Percentiles rank a stretch among this genome's conserved stretches.
Conservation (phyloP, 1,140 invertebrate genomes). For the Lerema accius region DNA sequence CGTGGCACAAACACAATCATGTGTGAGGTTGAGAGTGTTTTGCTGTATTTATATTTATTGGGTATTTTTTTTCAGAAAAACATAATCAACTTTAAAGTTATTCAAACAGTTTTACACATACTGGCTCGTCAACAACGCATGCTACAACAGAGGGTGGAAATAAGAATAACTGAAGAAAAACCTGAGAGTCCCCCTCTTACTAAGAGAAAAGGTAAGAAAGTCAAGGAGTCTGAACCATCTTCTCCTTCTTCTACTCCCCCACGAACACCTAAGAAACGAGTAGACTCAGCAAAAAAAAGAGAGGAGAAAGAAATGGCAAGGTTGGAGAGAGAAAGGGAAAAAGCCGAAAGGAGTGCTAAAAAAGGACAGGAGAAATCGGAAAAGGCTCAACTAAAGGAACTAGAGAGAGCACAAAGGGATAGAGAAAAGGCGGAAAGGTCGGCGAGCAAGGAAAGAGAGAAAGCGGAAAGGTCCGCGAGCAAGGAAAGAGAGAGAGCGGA, state of each 20-base stretch:
- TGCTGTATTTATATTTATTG: no score
- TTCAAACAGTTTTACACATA: slow-evolving; percentile 64
- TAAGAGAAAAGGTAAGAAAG: slow-evolving; percentile 7
- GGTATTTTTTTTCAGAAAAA: slow-evolving; percentile 48
- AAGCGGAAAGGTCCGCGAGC: slow-evolving; percentile 1
- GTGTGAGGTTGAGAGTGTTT: no score
- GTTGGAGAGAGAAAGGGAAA: slow-evolving; percentile 22
- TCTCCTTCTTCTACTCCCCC: slow-evolving; percentile 33
- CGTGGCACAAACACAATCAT: no score
- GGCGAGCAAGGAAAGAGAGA: slow-evolving; percentile 21
- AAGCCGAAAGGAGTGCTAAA: neutral
- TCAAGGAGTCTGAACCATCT: slow-evolving; percentile 25
- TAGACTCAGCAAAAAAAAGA: slow-evolving; percentile 5
- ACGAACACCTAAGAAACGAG: slow-evolving; percentile 13
- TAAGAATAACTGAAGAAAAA: slow-evolving; percentile 39
- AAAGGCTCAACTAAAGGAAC: slow-evolving; percentile 10
- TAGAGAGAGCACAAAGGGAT: slow-evolving; percentile 12
- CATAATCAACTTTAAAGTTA: slow-evolving; percentile 60
- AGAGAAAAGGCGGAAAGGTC: slow-evolving; percentile 4
- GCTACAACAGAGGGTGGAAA: slow-evolving; percentile 61
- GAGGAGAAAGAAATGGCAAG: slow-evolving; percentile 8
- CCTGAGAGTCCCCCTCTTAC: neutral
- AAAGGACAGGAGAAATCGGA: slow-evolving; percentile 21
- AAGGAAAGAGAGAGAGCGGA: neutral
- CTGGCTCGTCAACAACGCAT: slow-evolving; percentile 65